Evolutionary conservation across 2,888 invertebrate species (phyloP).

Genomic region (Drosophila subquinaria): DNA sequence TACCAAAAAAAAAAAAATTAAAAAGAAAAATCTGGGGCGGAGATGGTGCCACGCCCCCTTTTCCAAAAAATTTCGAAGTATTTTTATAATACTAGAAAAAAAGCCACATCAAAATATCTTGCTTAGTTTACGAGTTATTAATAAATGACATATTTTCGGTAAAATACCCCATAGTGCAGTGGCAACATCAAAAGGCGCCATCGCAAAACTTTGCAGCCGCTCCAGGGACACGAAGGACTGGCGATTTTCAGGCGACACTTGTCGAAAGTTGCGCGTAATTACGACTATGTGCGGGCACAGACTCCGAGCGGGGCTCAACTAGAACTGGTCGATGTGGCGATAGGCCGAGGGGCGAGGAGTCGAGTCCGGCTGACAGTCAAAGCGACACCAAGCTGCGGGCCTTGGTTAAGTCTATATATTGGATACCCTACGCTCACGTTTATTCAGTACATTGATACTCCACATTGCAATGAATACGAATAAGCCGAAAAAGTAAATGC

Average conservation of each 20-base stretch:
- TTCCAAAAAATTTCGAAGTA: too few relatives aligned
- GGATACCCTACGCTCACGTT: constrained; percentile 34
- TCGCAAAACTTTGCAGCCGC: constrained; percentile 59
- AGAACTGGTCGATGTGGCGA: constrained; percentile 5
- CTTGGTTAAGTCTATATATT: constrained; percentile 37
- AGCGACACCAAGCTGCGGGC: constrained; percentile 49
- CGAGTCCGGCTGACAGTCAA: constrained; percentile 46
- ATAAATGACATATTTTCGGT: too few relatives aligned
- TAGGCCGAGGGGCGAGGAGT: not conserved
- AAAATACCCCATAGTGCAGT: too few relatives aligned
- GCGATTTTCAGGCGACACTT: constrained; percentile 77
- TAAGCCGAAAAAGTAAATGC: not conserved
- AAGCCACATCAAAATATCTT: too few relatives aligned
- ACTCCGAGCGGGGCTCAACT: constrained; percentile 30
- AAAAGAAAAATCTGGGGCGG: too few relatives aligned
- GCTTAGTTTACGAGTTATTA: too few relatives aligned
- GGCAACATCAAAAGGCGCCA: constrained; percentile 65
- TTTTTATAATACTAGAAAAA: too few relatives aligned
- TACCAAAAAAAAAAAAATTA: too few relatives aligned
- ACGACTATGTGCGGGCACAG: constrained; percentile 64
- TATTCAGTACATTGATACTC: not conserved
- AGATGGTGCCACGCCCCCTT: too few relatives aligned
- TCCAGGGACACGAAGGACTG: constrained; percentile 51
- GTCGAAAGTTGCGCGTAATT: constrained; percentile 81
- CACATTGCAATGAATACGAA: not conserved